Evolutionary conservation across 1,140 invertebrate species (phyloP).

Genomic region (Pentalonia nigronervosa): DNA sequence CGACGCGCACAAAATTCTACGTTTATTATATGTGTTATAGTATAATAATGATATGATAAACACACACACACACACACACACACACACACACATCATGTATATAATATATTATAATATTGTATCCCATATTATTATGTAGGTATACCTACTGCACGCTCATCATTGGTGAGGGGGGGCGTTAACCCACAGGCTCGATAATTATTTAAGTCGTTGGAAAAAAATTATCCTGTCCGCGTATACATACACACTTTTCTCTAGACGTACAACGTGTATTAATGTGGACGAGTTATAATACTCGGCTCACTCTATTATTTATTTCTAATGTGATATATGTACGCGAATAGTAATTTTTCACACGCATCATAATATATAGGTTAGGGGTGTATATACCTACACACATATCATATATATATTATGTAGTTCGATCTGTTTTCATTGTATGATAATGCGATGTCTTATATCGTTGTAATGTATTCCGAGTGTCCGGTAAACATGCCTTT

Average conservation of each 20-base stretch:
- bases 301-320: not conserved
- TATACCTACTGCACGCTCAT: not conserved
- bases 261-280: too few relatives aligned
- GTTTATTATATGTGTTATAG: not conserved
- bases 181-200: conserved; percentile 7
- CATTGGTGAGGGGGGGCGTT: not conserved
- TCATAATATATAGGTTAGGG: not conserved
- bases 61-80: not conserved
- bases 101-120: conserved; percentile 5
- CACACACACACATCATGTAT: not conserved
- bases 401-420: not conserved
- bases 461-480: conserved; percentile 21
- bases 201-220: conserved; percentile 13
- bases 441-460: not conserved
- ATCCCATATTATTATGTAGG: not conserved
- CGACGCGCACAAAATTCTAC: conserved; percentile 8
- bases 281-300: not conserved
- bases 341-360: not conserved
- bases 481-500: conserved; percentile 43
- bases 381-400: not conserved
- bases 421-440: not conserved
- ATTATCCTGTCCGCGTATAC: not conserved
- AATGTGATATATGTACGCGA: conserved; percentile 11
- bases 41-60: not conserved
- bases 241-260: not conserved